Evolutionary conservation across 2,113 vertebrate species (phyloP).

Genomic region (Corydoras maculifer): DNA sequence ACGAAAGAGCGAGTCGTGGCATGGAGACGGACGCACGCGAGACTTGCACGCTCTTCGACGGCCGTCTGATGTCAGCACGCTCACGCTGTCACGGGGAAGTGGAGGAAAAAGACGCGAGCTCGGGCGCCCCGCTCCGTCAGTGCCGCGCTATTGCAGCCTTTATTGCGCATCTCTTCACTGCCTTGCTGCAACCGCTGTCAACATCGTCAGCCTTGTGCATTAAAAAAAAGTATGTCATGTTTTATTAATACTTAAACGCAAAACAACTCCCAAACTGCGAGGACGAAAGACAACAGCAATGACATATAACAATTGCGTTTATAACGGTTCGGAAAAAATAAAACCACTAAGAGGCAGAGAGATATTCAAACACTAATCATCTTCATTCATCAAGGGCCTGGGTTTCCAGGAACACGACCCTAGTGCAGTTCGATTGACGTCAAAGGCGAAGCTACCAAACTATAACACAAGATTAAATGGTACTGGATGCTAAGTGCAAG

Average conservation of each 20-base stretch:
- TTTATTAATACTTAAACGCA: not conserved
- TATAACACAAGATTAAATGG: not conserved
- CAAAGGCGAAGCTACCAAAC: not conserved
- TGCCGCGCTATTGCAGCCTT: conserved; percentile 42
- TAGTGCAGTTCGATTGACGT: conserved; percentile 22
- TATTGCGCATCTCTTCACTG: conserved; percentile 4
- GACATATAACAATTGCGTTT: too few species aligned
- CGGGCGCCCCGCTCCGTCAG: conserved; percentile 46
- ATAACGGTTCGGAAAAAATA: not conserved
- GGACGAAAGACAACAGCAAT: too few species aligned
- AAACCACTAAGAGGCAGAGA: not conserved
- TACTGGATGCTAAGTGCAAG: not conserved
- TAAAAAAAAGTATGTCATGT: not conserved
- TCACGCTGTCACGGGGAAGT: conserved; percentile 17
- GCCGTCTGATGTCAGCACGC: conserved; percentile 69
- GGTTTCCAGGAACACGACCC: conserved; percentile 3
- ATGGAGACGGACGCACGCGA: conserved; percentile 63
- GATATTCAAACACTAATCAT: not conserved
- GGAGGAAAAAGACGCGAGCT: not conserved
- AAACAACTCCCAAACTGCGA: too few species aligned
- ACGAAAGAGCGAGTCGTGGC: conserved; percentile 68
- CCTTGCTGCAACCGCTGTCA: conserved; percentile 3
- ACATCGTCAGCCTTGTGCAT: not conserved
- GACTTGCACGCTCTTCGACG: conserved; percentile 58
- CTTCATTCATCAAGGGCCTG: not conserved